A percentile compares a stretch with the other conserved stretches of the same genome.
phyloP scores from a whole-genome alignment of 2,113 vertebrate species.

The Coregonus clupeaformis region DNA sequence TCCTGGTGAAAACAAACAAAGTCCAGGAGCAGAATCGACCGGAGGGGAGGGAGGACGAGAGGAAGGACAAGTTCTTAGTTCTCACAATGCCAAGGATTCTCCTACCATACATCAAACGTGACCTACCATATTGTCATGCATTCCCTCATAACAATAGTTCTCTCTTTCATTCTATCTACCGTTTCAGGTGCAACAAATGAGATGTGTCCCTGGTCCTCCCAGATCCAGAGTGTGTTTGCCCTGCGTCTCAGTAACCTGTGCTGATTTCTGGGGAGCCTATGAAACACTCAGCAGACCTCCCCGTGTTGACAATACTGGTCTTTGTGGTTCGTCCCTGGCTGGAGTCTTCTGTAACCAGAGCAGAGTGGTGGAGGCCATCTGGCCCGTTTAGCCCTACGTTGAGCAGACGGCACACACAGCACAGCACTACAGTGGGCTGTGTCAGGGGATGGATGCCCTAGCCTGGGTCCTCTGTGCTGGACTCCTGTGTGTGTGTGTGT shows the following conservation, averaged over 20 bases:
- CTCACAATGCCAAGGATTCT: background rate
- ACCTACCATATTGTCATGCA: too few species aligned
- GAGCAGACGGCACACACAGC: background rate
- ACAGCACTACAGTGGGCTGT: too few species aligned
- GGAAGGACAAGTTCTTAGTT: background rate
- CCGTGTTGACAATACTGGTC: background rate
- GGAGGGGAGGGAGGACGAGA: background rate
- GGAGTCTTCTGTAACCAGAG: background rate
- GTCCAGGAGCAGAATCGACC: background rate
- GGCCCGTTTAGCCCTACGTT: background rate
- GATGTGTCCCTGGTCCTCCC: too few species aligned
- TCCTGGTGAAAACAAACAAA: slow-evolving; percentile 12
- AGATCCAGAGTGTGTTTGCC: background rate
- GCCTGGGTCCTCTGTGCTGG: background rate
- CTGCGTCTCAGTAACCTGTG: background rate
- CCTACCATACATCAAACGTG: background rate
- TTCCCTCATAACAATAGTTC: too few species aligned
- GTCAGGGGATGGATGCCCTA: too few species aligned
- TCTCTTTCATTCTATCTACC: too few species aligned
- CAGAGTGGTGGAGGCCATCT: background rate
- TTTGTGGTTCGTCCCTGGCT: slow-evolving; percentile 3
- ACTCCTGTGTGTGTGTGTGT: too few species aligned
- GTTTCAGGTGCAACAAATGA: too few species aligned
- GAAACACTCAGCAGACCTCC: background rate
- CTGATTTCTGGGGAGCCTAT: background rate